Conservation (phyloP, 2,888 invertebrate genomes). For the Aspidiotus rigidus region DNA sequence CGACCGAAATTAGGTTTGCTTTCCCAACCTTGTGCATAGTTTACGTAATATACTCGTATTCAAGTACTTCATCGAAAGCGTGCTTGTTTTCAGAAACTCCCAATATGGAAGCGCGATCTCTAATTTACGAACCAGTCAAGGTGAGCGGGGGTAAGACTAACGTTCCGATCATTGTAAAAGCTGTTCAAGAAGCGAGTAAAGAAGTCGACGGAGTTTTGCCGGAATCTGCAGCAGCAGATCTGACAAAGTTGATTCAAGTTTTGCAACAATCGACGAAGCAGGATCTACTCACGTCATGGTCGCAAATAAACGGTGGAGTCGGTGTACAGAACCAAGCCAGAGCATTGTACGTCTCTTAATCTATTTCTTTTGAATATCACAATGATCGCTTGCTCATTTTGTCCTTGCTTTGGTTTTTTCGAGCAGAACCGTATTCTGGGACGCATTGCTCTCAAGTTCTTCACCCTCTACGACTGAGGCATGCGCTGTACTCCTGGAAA, state of each 20-base stretch:
- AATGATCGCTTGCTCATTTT: too few relatives aligned
- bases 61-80: background rate
- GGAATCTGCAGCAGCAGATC: constrained; percentile 46
- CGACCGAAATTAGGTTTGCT: background rate
- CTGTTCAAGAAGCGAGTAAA: constrained; percentile 27
- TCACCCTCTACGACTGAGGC: constrained; percentile 13
- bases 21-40: background rate
- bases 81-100: background rate
- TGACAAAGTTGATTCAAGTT: constrained; percentile 57
- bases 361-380: background rate
- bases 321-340: constrained; percentile 49
- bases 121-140: constrained; percentile 21
- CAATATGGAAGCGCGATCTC: constrained; percentile 4
- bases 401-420: background rate
- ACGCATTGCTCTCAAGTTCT: constrained; percentile 6
- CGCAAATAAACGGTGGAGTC: constrained; percentile 51
- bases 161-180: constrained; percentile 14
- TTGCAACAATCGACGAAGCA: constrained; percentile 57
- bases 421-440: constrained; percentile 22
- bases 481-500: constrained; percentile 14
- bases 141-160: background rate
- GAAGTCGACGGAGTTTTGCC: constrained; percentile 14
- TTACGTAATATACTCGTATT: background rate
- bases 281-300: constrained; percentile 60
- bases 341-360: constrained; percentile 47